Base-by-base conservation (phyloP, 2,797 vertebrate genomes). In the Enteromius viviparus region DNA sequence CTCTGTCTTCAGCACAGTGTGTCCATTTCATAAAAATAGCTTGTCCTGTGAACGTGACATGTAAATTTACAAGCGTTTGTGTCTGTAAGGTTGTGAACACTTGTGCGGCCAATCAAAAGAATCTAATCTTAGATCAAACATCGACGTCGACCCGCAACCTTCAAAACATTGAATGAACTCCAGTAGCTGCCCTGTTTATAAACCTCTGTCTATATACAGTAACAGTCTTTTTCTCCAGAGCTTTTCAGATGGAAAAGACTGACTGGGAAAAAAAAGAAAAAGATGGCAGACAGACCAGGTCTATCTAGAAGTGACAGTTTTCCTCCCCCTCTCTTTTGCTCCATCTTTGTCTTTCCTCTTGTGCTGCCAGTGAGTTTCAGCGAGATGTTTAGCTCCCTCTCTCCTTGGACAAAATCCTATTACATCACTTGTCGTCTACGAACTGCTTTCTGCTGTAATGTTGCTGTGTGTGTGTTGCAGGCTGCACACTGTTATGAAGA, bases 1-100 rank as follows among this genome's bases (percentile, higher is more conserved):
- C 23, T 78, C 21, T 74, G 23, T 62, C 74, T 79, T 83, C 45
- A 76, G 26, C 71, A 76, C 72, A 65, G 79, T 53, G 77, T 29
- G 14, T 76, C 83, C 45, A 23, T 85, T 83, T 80, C 40, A 60
- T 78, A 74, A 87, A 84, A 79, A 79, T 81, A 85, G 69, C 81
- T 79, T 42, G 26, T 60, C 40, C 26, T 29, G 34, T 0, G 8
- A 40, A 40, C 1, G 3, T 81, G 40, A 72, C 68, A 17, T 26
- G 55, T 80, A 32, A 17, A 21, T 68, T 58, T 70, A 58, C n/a
- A 42, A 58, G 49, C 23, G 62, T 37, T 53, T 42, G 40, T 69
- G 4, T 80, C 32, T 58, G 77, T 68, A 12, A 66, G n/a, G 19
- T 34, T 80, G 37, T 47, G 37, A 26, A 60, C 42, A 58, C 23